Evolutionary conservation across 2,797 vertebrate genomes (phyloP), one percentile per base, ranked within the genome.

Genomic region (Macroramphosus scolopax): DNA sequence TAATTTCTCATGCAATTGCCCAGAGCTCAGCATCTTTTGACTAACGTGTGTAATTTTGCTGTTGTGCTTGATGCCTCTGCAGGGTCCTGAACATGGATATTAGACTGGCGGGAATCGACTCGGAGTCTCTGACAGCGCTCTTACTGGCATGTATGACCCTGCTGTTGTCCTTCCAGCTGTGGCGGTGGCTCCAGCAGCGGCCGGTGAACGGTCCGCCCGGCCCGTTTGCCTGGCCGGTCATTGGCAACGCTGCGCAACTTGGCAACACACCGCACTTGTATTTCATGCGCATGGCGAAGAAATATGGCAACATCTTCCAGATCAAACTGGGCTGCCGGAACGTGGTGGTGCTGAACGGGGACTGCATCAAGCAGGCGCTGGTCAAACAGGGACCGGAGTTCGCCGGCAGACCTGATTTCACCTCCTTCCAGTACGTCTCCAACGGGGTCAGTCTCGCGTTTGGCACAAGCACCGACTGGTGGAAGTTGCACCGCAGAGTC

Each of bases 311-410:
- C 22, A 84, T 99, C 1, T 97, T 97, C 77, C 93, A 92, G 84
- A 92, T 99, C 63, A 92, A 90, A 28, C 85, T 99, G 36, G 96
- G 96, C 47, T 78, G 32, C 51, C 88, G 92, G 51, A 46, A 61
- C 2, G 93, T 97, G 54, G 94, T 99, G 85, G 95, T 99, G 50
- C 92, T 98, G 72, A 98, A 94, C 75, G 91, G 95, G 2, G 81
- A 80, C 44, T 81, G 92, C 61, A 95, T 98, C 76, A 90, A 81
- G 13, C 83, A 93, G 77, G 96, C 96, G 5, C 87, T 98, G 18
- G 41, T 98, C 42, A 92, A 89, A 26, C 93, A 94, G 70, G 91
- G 84, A 0, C 51, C 43, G 0, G 87, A 90, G 3, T 98, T 98
- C 38, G 92, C 96, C 0, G 92, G 91, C 17, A 90, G 96, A 24